Evolutionary conservation across 2,113 vertebrate species (phyloP).

Genomic region (Chinchilla lanigera): DNA sequence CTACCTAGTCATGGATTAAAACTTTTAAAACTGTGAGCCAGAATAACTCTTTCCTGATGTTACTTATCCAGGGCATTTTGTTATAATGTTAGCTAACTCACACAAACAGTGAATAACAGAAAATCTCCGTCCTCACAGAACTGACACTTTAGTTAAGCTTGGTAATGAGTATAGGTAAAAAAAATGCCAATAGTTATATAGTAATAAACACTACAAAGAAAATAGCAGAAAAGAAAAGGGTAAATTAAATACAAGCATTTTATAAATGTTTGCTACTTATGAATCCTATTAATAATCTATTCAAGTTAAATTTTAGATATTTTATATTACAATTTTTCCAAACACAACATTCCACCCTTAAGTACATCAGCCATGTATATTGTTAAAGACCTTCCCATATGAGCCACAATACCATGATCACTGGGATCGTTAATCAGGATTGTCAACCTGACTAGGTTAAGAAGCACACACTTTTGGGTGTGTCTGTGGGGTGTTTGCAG

Average conservation of each 20-base stretch:
- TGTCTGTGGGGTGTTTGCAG: neutral
- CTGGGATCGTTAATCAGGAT: neutral
- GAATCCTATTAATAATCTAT: neutral
- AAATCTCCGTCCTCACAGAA: neutral
- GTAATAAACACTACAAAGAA: neutral
- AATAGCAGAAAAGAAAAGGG: slow-evolving; percentile 49
- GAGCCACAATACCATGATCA: neutral
- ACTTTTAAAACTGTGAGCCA: neutral
- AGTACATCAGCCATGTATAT: neutral
- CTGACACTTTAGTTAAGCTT: neutral
- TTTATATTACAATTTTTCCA: slow-evolving; percentile 26
- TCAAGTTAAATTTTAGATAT: slow-evolving; percentile 28
- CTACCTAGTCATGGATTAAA: neutral
- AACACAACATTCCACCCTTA: slow-evolving; percentile 24
- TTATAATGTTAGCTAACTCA: neutral
- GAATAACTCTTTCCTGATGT: neutral
- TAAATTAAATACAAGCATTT: slow-evolving; percentile 53
- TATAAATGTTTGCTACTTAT: slow-evolving; percentile 22
- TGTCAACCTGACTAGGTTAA: neutral
- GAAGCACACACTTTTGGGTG: neutral
- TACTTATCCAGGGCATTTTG: neutral
- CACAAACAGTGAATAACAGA: neutral
- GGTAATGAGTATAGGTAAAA: neutral
- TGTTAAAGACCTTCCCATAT: neutral
- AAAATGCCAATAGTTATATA: neutral